These are phyloP conservation scores for Smithornis capensis DNA, from an alignment of 2,113 vertebrate species.

Conservation along the genomic window DNA sequence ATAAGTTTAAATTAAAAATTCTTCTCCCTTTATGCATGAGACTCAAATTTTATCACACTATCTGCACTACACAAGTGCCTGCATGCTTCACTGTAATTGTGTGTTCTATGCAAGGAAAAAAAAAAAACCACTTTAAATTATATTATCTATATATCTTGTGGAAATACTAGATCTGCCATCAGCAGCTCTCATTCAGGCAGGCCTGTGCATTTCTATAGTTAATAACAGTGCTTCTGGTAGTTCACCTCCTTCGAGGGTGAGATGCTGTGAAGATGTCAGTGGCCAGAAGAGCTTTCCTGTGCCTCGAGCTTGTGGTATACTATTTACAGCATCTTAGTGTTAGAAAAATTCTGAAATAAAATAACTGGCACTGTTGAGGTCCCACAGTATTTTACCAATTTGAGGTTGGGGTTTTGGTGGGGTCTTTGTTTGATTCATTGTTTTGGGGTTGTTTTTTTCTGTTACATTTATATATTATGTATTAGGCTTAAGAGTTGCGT, in stretches of 20 bases:
- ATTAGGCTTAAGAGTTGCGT: not conserved
- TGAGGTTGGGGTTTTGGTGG: not conserved
- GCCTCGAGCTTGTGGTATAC: not conserved
- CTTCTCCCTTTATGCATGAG: not conserved
- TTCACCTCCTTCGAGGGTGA: not conserved
- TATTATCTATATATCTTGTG: not conserved
- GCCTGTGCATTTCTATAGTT: not conserved
- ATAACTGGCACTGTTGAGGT: not conserved
- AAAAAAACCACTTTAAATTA: not conserved
- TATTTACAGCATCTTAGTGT: not conserved
- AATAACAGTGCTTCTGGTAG: not conserved
- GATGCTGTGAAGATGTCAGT: not conserved
- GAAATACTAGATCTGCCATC: not conserved
- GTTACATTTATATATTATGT: not conserved
- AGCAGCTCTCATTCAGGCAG: not conserved
- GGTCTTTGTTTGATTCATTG: not conserved
- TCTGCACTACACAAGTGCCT: not conserved
- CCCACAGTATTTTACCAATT: not conserved
- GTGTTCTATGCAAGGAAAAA: not conserved
- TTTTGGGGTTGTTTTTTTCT: fast-evolving
- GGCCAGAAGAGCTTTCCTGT: not conserved
- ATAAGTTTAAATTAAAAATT: slow-evolving; percentile 29
- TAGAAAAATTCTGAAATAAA: not conserved
- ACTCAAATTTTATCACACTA: not conserved
- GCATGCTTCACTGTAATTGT: not conserved